Percentiles rank a stretch among this genome's conserved stretches.
Conservation (phyloP, 2,797 vertebrate genomes). For the Ptychadena robeensis region DNA sequence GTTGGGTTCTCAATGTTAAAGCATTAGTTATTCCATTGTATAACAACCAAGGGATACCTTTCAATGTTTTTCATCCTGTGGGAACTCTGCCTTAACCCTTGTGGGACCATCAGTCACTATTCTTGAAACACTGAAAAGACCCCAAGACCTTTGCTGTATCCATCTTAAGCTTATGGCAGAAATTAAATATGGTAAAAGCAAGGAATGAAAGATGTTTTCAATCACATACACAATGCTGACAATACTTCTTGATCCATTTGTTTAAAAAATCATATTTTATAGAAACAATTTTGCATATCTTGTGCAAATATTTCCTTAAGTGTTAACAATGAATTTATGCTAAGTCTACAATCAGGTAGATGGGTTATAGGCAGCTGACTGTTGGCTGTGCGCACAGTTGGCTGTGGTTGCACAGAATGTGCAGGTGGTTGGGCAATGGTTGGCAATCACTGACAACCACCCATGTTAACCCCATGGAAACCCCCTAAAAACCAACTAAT, state of each 20-base stretch:
- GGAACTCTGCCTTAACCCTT: background rate
- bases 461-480: too few species aligned
- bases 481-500: too few species aligned
- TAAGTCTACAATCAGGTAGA: too few species aligned
- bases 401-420: too few species aligned
- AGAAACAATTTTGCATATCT: background rate
- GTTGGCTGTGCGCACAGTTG: too few species aligned
- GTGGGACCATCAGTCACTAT: slow-evolving; percentile 4
- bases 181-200: slow-evolving; percentile 9
- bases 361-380: too few species aligned
- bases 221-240: background rate
- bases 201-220: background rate
- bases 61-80: background rate
- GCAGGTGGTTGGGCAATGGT: too few species aligned
- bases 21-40: background rate
- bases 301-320: too few species aligned
- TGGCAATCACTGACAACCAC: too few species aligned
- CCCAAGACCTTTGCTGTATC: slow-evolving; percentile 18
- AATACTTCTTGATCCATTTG: background rate
- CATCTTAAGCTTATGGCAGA: slow-evolving; percentile 14
- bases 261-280: background rate
- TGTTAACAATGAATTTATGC: too few species aligned
- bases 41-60: background rate
- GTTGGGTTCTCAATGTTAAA: too few species aligned
- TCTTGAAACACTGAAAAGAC: background rate